A percentile compares a stretch with the other conserved stretches of the same genome.
Evolutionary conservation across 2,797 vertebrate genomes (phyloP).

Genomic region (Danionella dracula): DNA sequence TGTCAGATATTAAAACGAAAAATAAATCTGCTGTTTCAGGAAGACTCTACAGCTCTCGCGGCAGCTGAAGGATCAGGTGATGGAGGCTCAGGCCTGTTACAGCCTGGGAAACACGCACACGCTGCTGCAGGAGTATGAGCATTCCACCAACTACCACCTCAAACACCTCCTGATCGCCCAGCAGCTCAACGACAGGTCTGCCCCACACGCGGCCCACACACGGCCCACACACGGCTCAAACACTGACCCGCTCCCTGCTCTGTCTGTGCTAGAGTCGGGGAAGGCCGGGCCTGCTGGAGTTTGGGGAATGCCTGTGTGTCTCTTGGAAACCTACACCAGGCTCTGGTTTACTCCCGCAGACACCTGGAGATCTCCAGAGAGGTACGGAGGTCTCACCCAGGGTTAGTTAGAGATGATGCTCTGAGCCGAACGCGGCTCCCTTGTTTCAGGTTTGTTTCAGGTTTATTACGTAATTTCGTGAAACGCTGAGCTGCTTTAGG

Average conservation of each 20-base stretch:
- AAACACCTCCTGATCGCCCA: conserved; percentile 93
- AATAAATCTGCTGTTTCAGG: conserved; percentile 55
- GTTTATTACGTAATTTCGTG: too few species aligned
- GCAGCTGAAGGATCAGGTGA: conserved; percentile 89
- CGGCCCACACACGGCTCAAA: not conserved
- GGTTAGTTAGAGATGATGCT: too few species aligned
- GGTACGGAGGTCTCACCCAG: conserved; percentile 70
- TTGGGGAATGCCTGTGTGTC: conserved; percentile 90
- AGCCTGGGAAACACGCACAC: conserved; percentile 96
- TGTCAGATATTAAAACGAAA: too few species aligned
- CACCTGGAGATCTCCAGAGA: conserved; percentile 93
- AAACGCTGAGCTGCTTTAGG: too few species aligned
- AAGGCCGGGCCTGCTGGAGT: conserved; percentile 96
- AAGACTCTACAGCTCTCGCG: conserved; percentile 92
- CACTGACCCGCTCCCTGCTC: too few species aligned
- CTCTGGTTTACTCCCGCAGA: conserved; percentile 83
- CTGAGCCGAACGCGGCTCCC: too few species aligned
- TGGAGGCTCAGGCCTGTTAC: conserved; percentile 97
- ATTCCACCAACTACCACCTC: conserved; percentile 87
- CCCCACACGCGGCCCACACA: not conserved
- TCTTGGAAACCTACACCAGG: conserved; percentile 84
- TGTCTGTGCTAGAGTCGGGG: conserved; percentile 78
- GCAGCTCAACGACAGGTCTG: conserved; percentile 88
- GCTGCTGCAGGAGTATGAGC: conserved; percentile 85
- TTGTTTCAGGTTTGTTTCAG: too few species aligned